Evolutionary conservation across 2,113 vertebrate species (phyloP).

Genomic region (Nettapus auritus): DNA sequence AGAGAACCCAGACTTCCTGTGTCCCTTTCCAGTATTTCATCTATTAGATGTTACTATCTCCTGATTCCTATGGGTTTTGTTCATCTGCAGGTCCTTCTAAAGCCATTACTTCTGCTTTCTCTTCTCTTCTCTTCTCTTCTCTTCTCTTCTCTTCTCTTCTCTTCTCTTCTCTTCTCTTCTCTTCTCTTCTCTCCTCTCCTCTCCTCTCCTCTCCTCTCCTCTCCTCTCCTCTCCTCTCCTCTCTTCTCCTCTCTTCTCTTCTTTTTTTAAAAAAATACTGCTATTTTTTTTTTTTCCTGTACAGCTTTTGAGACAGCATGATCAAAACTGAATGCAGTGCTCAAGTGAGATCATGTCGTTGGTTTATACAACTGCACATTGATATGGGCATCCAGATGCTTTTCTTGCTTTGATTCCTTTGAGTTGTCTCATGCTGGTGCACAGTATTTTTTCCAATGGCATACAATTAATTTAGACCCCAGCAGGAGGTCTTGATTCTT

Average conservation of each 20-base stretch:
- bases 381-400: neutral
- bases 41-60: neutral
- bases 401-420: neutral
- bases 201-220: no score
- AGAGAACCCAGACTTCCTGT: neutral
- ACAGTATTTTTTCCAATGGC: neutral
- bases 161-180: no score
- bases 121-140: no score
- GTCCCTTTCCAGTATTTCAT: neutral
- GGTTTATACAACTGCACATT: neutral
- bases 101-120: neutral
- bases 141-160: no score
- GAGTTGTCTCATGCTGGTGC: neutral
- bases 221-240: no score
- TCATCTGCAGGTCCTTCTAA: neutral
- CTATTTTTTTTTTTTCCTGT: neutral
- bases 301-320: neutral
- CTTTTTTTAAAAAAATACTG: neutral
- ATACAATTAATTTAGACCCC: neutral
- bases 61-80: neutral
- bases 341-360: neutral
- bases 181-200: no score
- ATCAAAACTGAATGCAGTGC: neutral
- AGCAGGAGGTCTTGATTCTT: neutral
- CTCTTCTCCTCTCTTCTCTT: no score